Evolutionary conservation across 92 coral and sea anemone genomes (phyloP), one percentile per base, ranked within the genome.

Genomic region (Galaxea fascicularis): DNA sequence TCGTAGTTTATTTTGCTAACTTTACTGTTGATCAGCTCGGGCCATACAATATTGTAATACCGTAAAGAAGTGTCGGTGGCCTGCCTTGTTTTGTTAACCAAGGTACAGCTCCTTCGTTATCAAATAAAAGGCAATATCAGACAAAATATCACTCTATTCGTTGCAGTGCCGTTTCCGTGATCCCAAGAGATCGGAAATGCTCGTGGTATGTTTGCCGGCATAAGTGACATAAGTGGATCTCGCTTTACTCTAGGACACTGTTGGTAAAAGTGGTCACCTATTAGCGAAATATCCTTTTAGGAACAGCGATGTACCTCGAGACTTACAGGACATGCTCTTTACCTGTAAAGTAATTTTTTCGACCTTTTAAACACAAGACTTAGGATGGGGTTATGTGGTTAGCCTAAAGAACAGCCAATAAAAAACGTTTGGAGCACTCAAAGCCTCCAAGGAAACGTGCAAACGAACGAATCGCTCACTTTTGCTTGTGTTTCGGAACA

Each of bases 141-240:
- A 28, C 10, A 1, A 18, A 62, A 77, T 77, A 74, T 74, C 65
- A 26, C 12, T 49, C 27, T 74, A 71, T 17, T 25, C 4, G 63
- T 65, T 16, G 28, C 22, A 59, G 44, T 24, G 28, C 53, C 21
- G 67, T 76, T 76, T 78, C 64, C 63, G 45, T 49, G 31, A 78
- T 39, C 70, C 13, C 15, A 0, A 12, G 54, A 41, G 51, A 57
- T 39, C 54, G 70, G 70, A 76, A 59, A 58, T 35, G 46, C 80
- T 24, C 11, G 52, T 13, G 80, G 25, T 35, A 41, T 52, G 12
- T 27, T 51, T 51, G 22, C n/a, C n/a, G n/a, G n/a, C n/a, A n/a
- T n/a, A n/a, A n/a, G n/a, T n/a, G n/a, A n/a, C 52, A 15, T 20
- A 53, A 29, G 65, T 52, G 63, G 15, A 44, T 49, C 58, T 54